A percentile compares a stretch with the other conserved stretches of the same genome.
Evolutionary conservation across 2,797 vertebrate species (phyloP).

Genomic region (Enteromius anoplus): DNA sequence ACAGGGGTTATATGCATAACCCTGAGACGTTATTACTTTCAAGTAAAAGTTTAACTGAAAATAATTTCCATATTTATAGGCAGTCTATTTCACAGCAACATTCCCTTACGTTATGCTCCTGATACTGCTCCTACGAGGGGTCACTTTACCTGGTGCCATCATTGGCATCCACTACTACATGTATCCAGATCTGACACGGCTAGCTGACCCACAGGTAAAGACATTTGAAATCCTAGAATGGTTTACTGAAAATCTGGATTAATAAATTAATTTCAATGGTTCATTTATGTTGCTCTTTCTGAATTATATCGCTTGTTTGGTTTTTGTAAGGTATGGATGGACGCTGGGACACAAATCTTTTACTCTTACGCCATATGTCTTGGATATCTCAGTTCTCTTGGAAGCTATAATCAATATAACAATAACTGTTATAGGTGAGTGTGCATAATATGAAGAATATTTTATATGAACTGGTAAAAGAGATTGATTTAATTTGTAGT

Average conservation of each 20-base stretch:
- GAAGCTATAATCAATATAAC: slow-evolving; percentile 79
- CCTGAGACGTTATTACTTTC: neutral
- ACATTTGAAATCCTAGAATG: neutral
- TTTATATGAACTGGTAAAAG: neutral
- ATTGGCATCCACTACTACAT: slow-evolving; percentile 90
- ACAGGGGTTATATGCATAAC: no score
- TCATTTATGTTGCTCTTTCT: neutral
- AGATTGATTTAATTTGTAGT: neutral
- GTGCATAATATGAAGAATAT: slow-evolving; percentile 1
- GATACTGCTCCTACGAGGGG: slow-evolving; percentile 85
- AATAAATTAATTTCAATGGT: neutral
- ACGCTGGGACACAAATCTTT: slow-evolving; percentile 79
- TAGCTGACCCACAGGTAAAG: slow-evolving; percentile 89
- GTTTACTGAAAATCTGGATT: neutral
- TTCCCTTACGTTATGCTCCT: slow-evolving; percentile 89
- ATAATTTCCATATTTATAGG: slow-evolving; percentile 59
- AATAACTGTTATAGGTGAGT: slow-evolving; percentile 77
- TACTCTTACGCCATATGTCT: slow-evolving; percentile 76
- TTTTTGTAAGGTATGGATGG: slow-evolving; percentile 75
- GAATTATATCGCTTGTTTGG: neutral
- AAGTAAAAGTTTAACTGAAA: neutral
- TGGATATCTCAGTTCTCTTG: slow-evolving; percentile 73
- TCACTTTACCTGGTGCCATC: slow-evolving; percentile 86
- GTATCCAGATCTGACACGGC: slow-evolving; percentile 84
- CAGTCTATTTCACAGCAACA: slow-evolving; percentile 89